These are phyloP conservation scores for Hucho hucho DNA, from an alignment of 2,113 vertebrate genomes.

Conservation along the genomic window DNA sequence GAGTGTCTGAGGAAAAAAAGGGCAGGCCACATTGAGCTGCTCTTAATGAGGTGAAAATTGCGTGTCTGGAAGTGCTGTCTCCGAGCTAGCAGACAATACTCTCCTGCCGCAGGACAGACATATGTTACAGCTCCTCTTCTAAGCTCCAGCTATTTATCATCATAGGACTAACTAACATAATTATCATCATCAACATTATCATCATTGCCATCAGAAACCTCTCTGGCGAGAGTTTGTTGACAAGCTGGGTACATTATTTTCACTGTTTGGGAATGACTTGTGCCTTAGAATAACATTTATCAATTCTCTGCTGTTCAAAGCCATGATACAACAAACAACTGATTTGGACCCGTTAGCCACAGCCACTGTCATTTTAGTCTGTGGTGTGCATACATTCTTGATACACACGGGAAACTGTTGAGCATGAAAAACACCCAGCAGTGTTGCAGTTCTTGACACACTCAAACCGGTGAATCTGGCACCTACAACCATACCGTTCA, in stretches of 20 bases:
- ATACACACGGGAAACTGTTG: too few relatives aligned
- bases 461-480: too few relatives aligned
- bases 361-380: neutral
- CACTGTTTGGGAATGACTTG: neutral
- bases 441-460: too few relatives aligned
- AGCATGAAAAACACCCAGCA: too few relatives aligned
- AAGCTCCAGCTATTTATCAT: neutral
- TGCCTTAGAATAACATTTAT: neutral
- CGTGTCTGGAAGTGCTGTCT: slow-evolving; percentile 17
- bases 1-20: slow-evolving; percentile 11
- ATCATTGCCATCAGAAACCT: neutral
- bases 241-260: neutral
- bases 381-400: neutral
- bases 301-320: neutral
- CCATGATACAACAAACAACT: too few relatives aligned
- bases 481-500: too few relatives aligned
- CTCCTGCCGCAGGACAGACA: neutral
- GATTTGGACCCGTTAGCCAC: neutral
- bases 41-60: slow-evolving; percentile 27
- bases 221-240: neutral
- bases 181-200: neutral
- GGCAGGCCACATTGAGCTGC: neutral
- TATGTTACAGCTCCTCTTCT: neutral
- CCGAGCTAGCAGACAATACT: neutral
- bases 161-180: neutral